A percentile compares a stretch with the other conserved stretches of the same genome.
Conservation (phyloP, 2,797 vertebrate genomes). For the Danio jaintianensis region DNA sequence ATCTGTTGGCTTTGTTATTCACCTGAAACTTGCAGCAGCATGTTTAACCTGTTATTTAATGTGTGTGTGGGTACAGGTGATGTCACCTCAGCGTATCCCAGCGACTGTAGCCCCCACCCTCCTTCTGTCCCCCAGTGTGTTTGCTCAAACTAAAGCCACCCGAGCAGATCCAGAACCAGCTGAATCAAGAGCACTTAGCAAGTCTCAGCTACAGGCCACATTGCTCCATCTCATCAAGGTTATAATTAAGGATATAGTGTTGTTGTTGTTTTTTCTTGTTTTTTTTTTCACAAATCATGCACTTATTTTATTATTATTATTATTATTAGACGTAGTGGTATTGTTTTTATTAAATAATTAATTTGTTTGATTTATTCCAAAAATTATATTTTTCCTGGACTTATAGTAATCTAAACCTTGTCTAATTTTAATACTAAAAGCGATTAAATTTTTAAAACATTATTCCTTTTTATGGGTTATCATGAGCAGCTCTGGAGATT, state of each 20-base stretch:
- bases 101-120: slow-evolving; percentile 80
- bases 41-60: slow-evolving; percentile 3
- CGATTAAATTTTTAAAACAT: no score
- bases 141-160: slow-evolving; percentile 76
- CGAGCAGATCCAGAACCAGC: slow-evolving; percentile 59
- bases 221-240: slow-evolving; percentile 92
- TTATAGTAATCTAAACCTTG: no score
- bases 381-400: neutral
- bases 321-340: no score
- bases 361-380: neutral
- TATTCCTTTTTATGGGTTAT: no score
- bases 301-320: no score
- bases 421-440: no score
- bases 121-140: slow-evolving; percentile 90
- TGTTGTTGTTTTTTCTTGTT: no score
- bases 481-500: no score
- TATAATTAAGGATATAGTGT: slow-evolving; percentile 17
- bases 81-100: slow-evolving; percentile 82
- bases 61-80: slow-evolving; percentile 72
- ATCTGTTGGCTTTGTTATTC: neutral
- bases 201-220: slow-evolving; percentile 86
- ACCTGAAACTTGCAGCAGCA: neutral
- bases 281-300: no score
- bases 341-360: neutral
- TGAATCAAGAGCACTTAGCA: slow-evolving; percentile 78